These are phyloP conservation scores for Centruroides vittatus DNA, from an alignment of 1,140 invertebrate species.

Conservation along the genomic window DNA sequence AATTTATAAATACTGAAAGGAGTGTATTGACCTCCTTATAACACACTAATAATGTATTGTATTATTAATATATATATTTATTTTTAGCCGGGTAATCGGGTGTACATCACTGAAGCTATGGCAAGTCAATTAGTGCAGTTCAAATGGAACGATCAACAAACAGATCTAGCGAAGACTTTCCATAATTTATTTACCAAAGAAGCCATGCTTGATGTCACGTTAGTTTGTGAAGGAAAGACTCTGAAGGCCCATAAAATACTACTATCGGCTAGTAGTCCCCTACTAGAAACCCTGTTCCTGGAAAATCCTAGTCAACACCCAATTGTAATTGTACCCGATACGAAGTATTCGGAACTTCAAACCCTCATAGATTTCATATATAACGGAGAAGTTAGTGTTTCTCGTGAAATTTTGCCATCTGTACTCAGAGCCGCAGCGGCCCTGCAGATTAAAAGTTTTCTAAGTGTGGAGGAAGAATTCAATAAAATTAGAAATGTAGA, in stretches of 20 bases:
- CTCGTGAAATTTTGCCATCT: slow-evolving; percentile 67
- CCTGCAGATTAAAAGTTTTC: slow-evolving; percentile 62
- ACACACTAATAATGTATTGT: too few relatives aligned
- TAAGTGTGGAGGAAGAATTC: too few relatives aligned
- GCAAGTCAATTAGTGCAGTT: slow-evolving; percentile 23
- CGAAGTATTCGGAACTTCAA: slow-evolving; percentile 70
- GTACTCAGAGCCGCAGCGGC: slow-evolving; percentile 71
- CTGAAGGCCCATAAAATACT: slow-evolving; percentile 87
- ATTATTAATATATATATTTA: too few relatives aligned
- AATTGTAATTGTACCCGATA: slow-evolving; percentile 81
- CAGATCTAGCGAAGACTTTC: slow-evolving; percentile 76
- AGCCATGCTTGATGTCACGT: slow-evolving; percentile 78
- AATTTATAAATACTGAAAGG: too few relatives aligned
- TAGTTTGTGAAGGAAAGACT: slow-evolving; percentile 78
- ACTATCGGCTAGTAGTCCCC: slow-evolving; percentile 83
- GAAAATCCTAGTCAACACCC: slow-evolving; percentile 75
- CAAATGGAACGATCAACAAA: slow-evolving; percentile 86
- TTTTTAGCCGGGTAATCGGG: too few relatives aligned
- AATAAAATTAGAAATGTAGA: too few relatives aligned
- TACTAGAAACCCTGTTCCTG: slow-evolving; percentile 84
- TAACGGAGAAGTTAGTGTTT: slow-evolving; percentile 76
- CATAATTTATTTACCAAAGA: slow-evolving; percentile 77
- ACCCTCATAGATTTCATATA: slow-evolving; percentile 66
- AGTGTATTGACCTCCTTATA: too few relatives aligned
- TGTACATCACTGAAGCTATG: too few relatives aligned